Conservation (phyloP, 2,888 invertebrate species). For the Cactoblastis cactorum region DNA sequence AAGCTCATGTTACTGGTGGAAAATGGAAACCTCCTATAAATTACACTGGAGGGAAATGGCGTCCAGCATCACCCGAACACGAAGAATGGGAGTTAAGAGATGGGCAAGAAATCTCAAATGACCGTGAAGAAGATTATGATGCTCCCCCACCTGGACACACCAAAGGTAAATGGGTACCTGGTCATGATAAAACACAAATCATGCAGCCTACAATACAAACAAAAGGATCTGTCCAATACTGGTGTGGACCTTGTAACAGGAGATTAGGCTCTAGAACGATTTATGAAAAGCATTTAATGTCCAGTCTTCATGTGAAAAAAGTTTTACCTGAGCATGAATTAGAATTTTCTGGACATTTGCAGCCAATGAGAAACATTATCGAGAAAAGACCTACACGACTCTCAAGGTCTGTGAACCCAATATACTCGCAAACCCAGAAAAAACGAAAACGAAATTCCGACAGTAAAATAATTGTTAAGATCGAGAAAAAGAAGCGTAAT, state of each 20-base stretch:
- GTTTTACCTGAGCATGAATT: slow-evolving; percentile 84
- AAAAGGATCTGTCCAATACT: slow-evolving; percentile 81
- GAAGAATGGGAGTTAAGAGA: slow-evolving; percentile 78
- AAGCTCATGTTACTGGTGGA: slow-evolving; percentile 74
- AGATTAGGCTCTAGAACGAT: slow-evolving; percentile 85
- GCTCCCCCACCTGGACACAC: slow-evolving; percentile 85
- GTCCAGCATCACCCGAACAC: slow-evolving; percentile 65
- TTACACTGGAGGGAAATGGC: slow-evolving; percentile 72
- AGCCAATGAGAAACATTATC: slow-evolving; percentile 40
- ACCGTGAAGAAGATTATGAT: slow-evolving; percentile 72
- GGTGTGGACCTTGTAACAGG: slow-evolving; percentile 90
- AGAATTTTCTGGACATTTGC: slow-evolving; percentile 78
- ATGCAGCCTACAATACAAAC: slow-evolving; percentile 74
- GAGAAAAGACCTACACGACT: slow-evolving; percentile 58
- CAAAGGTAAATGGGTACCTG: slow-evolving; percentile 91
- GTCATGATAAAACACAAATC: slow-evolving; percentile 77
- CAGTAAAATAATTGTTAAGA: slow-evolving; percentile 35
- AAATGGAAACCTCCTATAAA: slow-evolving; percentile 86
- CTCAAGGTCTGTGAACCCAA: slow-evolving; percentile 49
- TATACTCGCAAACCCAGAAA: slow-evolving; percentile 44
- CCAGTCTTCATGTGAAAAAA: slow-evolving; percentile 84
- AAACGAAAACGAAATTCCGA: slow-evolving; percentile 32
- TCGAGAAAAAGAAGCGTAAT: slow-evolving; percentile 64
- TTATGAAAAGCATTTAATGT: slow-evolving; percentile 87
- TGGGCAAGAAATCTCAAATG: slow-evolving; percentile 72